These are phyloP conservation scores for Holacanthus passer DNA, from an alignment of 2,113 vertebrate species.

Conservation along the genomic window DNA sequence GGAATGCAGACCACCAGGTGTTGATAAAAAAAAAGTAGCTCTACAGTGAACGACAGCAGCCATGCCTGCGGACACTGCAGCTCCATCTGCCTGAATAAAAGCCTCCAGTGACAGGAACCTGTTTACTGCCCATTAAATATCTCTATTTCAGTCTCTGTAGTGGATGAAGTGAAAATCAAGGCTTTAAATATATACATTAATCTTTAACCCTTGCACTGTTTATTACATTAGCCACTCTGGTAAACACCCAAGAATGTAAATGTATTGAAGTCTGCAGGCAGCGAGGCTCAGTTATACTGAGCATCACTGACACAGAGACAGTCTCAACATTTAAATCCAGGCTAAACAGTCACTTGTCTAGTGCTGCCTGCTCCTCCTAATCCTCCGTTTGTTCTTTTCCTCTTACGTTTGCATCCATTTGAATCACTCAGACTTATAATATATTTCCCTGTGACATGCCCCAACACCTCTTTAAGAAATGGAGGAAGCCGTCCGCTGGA, in stretches of 20 bases:
- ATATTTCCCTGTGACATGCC: slow-evolving; percentile 18
- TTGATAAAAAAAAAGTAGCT: slow-evolving; percentile 19
- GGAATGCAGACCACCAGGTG: neutral
- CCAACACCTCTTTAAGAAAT: neutral
- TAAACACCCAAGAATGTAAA: slow-evolving; percentile 7
- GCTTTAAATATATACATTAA: too few species aligned
- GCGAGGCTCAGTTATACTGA: slow-evolving; percentile 16
- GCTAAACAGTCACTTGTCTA: slow-evolving; percentile 49
- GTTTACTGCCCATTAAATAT: neutral
- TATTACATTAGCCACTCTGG: neutral
- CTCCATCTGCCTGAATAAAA: neutral
- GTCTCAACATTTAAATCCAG: slow-evolving; percentile 29
- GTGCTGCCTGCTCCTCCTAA: slow-evolving; percentile 45
- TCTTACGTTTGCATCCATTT: slow-evolving; percentile 34
- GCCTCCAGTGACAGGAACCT: neutral
- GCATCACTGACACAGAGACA: slow-evolving; percentile 34
- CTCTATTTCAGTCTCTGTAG: neutral
- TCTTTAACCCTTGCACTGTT: neutral
- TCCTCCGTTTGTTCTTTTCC: slow-evolving; percentile 44
- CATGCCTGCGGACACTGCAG: neutral
- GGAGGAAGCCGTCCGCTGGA: neutral
- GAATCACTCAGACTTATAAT: slow-evolving; percentile 26
- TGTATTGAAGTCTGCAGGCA: slow-evolving; percentile 26
- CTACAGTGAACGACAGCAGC: neutral
- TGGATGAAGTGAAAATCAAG: neutral